phyloP scores from a whole-genome alignment of 2,797 vertebrate species.

The Eulemur rubriventer region DNA sequence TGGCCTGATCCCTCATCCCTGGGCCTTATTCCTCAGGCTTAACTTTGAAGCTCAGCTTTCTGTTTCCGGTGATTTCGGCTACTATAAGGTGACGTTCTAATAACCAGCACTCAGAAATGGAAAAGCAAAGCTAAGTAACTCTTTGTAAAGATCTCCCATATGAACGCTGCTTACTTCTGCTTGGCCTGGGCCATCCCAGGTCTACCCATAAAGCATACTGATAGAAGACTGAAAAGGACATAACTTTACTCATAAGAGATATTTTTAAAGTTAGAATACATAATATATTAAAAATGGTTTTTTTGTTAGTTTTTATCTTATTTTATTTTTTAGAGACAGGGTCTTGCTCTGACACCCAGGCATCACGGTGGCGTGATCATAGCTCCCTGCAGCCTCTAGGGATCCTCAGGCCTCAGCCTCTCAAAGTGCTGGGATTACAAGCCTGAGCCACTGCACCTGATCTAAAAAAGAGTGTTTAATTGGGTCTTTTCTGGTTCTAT shows the following conservation, averaged over 20 bases:
- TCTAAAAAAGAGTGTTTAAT: neutral
- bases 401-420: no score
- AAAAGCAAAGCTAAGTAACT: neutral
- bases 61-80: neutral
- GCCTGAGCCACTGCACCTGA: no score
- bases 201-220: neutral
- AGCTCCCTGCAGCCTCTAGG: no score
- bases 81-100: neutral
- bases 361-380: no score
- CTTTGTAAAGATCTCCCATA: neutral
- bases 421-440: no score
- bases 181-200: neutral
- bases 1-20: neutral
- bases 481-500: neutral
- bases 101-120: neutral
- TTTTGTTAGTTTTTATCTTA: no score
- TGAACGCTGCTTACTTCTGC: neutral
- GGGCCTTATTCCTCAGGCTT: neutral
- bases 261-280: neutral
- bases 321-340: no score
- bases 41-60: neutral
- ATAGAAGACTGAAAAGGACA: neutral
- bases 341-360: no score
- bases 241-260: neutral
- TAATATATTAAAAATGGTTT: neutral